phyloP scores from a whole-genome alignment of 2,113 vertebrate genomes.

The Syrrhaptes paradoxus region DNA sequence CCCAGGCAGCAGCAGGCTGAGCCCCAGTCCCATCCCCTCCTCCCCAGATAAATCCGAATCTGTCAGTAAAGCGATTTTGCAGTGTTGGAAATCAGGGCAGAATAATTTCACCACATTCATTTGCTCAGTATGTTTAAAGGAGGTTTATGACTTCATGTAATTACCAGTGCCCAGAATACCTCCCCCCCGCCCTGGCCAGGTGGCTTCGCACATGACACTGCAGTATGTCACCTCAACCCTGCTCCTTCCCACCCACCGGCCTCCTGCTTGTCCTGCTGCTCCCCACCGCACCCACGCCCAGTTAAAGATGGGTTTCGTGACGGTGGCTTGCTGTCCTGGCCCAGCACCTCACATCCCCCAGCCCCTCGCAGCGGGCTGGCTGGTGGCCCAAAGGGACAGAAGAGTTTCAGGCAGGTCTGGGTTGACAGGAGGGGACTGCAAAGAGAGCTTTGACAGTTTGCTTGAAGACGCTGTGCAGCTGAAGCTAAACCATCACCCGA shows the following conservation, averaged over 20 bases:
- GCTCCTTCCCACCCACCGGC: neutral
- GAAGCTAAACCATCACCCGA: neutral
- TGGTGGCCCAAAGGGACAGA: neutral
- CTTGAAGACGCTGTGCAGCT: neutral
- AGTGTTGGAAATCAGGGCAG: neutral
- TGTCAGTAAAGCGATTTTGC: neutral
- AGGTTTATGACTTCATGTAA: constrained; percentile 9
- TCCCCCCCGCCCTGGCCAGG: neutral
- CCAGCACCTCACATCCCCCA: neutral
- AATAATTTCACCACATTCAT: neutral
- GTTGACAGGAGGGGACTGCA: too few relatives aligned
- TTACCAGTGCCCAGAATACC: neutral
- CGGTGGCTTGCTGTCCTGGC: neutral
- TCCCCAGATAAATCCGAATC: neutral
- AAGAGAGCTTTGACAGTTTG: neutral
- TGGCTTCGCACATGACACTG: neutral
- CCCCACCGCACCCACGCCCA: neutral
- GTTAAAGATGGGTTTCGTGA: neutral
- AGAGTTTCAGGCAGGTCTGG: too few relatives aligned
- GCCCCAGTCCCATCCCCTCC: neutral
- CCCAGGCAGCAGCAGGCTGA: neutral
- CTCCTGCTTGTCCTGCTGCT: neutral
- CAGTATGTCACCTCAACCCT: neutral
- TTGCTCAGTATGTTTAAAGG: neutral
- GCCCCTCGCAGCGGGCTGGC: neutral